Evolutionary conservation across 1,140 invertebrate species (phyloP), one percentile per base, ranked within the genome.

Genomic region (Caenorhabditis remanei): DNA sequence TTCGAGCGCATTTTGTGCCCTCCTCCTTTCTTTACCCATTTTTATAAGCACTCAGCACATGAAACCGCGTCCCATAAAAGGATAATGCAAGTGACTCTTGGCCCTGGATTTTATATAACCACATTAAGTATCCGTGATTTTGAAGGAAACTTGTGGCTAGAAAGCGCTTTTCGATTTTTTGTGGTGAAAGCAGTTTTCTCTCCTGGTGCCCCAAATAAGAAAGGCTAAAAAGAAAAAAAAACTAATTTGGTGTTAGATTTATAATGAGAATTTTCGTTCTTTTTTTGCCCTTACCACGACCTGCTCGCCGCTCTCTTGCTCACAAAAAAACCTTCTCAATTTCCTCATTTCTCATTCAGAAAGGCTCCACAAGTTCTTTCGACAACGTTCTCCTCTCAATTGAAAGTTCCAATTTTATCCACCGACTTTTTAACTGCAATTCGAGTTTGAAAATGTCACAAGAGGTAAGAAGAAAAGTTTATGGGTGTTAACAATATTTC

Each of bases 311-410:
- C 61, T 63, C 61, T 40, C 61, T 46, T 43, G 65, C 40, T 43
- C 43, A 71, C 19, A 79, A 79, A 71, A 71, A 79, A 24, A 24
- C 65, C 41, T n/a, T 50, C 46, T 79, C 71, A 79, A 79, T 79
- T 79, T 79, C 71, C 71, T 79, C 46, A 79, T 79, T 50, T 79
- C 40, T 79, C 46, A 79, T 79, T 79, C 71, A 79, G 71, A 79
- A 79, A n/a, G 21, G 46, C 71, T 79, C 43, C 21, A 79, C 71
- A 43, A 71, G 55, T 58, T 43, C 9, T 71, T 71, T 41, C 43
- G 41, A 13, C 46, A 71, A 46, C 65, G 43, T 43, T 71, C 43
- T 71, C 41, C 43, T 13, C 8, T 46, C 19, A 5, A 9, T 11
- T 41, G 14, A 71, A 16, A 71, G 43, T 46, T 71, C 43, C 24